A percentile compares a stretch with the other conserved stretches of the same genome.
Evolutionary conservation across 1,140 invertebrate genomes (phyloP).

Genomic region (Aphaenogaster floridana): DNA sequence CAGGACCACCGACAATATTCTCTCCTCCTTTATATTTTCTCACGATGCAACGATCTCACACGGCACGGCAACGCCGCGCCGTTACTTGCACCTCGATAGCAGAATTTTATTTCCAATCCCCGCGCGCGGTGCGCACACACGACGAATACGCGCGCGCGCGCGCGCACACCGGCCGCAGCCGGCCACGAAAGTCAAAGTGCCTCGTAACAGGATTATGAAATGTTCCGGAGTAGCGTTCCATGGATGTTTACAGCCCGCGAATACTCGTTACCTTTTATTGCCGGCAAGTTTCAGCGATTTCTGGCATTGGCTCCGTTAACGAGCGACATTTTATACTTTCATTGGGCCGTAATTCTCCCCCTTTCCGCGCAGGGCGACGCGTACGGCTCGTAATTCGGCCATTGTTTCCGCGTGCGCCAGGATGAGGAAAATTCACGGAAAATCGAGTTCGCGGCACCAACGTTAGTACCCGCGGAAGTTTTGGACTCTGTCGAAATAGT

Average conservation of each 20-base stretch:
- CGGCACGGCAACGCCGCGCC: slow-evolving; percentile 58
- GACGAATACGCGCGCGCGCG: not conserved
- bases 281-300: slow-evolving; percentile 73
- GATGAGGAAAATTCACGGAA: slow-evolving; percentile 16
- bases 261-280: slow-evolving; percentile 77
- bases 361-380: slow-evolving; percentile 41
- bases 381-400: slow-evolving; percentile 26
- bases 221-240: slow-evolving; percentile 75
- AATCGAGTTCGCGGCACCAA: not conserved
- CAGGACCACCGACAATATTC: slow-evolving; percentile 36
- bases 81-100: slow-evolving; percentile 71
- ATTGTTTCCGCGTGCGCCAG: slow-evolving; percentile 46
- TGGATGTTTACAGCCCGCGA: slow-evolving; percentile 75
- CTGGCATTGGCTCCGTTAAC: slow-evolving; percentile 74
- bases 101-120: slow-evolving; percentile 73
- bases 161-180: not conserved
- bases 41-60: slow-evolving; percentile 47
- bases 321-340: slow-evolving; percentile 72
- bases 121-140: slow-evolving; percentile 47
- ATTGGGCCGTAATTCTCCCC: slow-evolving; percentile 69
- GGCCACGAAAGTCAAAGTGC: slow-evolving; percentile 74
- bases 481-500: not conserved
- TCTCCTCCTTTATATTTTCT: slow-evolving; percentile 48
- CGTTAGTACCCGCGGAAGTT: not conserved
- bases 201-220: slow-evolving; percentile 79